Evolutionary conservation across 2,888 invertebrate genomes (phyloP), one percentile per base, ranked within the genome.

Genomic region (Sesamia inferens): DNA sequence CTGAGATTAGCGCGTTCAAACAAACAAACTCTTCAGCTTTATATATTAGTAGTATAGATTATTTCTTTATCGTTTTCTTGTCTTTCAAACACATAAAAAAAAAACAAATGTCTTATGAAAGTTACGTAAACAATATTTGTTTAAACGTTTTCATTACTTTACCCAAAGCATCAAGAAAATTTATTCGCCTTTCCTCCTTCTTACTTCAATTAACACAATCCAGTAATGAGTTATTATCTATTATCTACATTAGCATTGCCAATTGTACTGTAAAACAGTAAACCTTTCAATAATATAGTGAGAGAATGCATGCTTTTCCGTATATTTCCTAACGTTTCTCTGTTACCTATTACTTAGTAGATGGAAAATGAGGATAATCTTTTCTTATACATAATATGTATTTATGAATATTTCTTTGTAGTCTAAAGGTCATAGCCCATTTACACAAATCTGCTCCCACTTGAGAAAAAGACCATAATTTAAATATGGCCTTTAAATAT

Each of bases 391-490:
- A 76, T 76, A n/a, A n/a, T n/a, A n/a, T n/a, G n/a, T n/a, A 76
- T 71, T 76, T 54, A 76, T 71, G 39, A 76, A 44, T 44, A 55
- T 71, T 76, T 59, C 59, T 55, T 76, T 65, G 71, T 71, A 3
- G 22, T 48, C 6, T 58, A 16, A 70, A 11, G 11, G 31, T 31
- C 31, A 31, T 31, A 31, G 31, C 31, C 31, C 1, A 31, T 3
- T 31, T 31, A 31, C 31, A 31, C 3, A 31, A 31, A 2, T 31
- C 31, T 31, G 31, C 31, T 31, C 31, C 2, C 2, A 31, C 31
- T 31, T 2, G 31, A 31, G 2, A 31, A 31, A 31, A 31, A 31
- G 31, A 31, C 1, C 3, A 3, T 31, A 31, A 31, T 31, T 31
- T 31, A 31, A 31, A 31, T 31, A 31, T 31, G 31, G 31, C 1